Evolutionary conservation across 2,888 invertebrate species (phyloP).

Genomic region (Fabriciana adippe): DNA sequence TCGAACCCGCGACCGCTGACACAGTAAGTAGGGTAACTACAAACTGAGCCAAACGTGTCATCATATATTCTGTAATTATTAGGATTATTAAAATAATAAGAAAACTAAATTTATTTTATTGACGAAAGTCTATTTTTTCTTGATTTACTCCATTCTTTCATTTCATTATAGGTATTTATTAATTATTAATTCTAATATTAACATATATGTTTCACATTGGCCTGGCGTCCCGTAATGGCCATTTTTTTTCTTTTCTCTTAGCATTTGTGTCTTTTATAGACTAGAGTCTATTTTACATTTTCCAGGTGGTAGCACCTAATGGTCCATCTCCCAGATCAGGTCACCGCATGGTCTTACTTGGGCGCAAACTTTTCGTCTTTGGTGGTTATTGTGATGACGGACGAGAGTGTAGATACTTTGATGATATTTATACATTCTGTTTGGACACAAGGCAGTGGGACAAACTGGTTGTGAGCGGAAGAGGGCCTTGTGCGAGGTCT

Average conservation of each 20-base stretch:
- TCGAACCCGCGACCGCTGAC: no score
- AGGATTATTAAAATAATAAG: no score
- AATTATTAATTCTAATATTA: no score
- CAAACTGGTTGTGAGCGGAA: slow-evolving; percentile 85
- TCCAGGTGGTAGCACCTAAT: slow-evolving; percentile 64
- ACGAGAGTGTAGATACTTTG: slow-evolving; percentile 93
- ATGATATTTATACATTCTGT: slow-evolving; percentile 92
- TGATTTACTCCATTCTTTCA: no score
- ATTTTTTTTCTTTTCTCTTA: background rate
- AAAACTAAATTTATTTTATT: no score
- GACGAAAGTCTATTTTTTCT: no score
- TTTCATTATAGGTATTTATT: no score
- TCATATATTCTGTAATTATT: no score
- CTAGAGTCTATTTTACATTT: background rate
- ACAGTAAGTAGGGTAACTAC: no score
- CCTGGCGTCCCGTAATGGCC: no score
- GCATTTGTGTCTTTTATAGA: background rate
- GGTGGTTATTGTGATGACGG: slow-evolving; percentile 96
- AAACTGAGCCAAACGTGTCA: no score
- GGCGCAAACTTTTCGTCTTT: slow-evolving; percentile 91
- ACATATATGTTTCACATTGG: no score
- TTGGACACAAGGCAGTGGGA: slow-evolving; percentile 90
- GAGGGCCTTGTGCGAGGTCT: slow-evolving; percentile 89
- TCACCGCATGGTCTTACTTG: slow-evolving; percentile 92
- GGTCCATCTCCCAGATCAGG: slow-evolving; percentile 91